Evolutionary conservation across 1,140 invertebrate species (phyloP).

Genomic region (Pogonomyrmex californicus): DNA sequence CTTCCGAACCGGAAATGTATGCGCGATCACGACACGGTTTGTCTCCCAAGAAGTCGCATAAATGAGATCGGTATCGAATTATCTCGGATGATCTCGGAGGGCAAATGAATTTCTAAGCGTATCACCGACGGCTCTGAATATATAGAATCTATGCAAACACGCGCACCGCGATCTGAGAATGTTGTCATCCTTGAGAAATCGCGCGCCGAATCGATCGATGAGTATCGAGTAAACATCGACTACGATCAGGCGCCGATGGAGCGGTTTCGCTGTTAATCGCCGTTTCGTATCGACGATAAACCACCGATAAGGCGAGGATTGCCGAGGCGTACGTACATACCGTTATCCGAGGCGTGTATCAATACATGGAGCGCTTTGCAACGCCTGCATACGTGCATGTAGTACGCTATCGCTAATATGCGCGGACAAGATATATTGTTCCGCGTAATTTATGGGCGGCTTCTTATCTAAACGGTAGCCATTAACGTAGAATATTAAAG

Average conservation of each 20-base stretch:
- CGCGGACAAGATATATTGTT: neutral
- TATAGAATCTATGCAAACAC: neutral
- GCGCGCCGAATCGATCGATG: neutral
- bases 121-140: neutral
- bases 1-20: slow-evolving; percentile 16
- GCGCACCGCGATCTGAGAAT: neutral
- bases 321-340: neutral
- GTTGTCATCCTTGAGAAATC: slow-evolving; percentile 25
- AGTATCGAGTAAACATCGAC: neutral
- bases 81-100: neutral
- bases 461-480: neutral
- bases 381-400: neutral
- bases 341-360: slow-evolving; percentile 13
- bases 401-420: neutral
- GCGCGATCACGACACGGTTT: neutral
- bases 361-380: neutral
- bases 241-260: neutral
- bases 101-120: slow-evolving; percentile 17
- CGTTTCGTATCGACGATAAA: slow-evolving; percentile 39
- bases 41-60: neutral
- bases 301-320: slow-evolving; percentile 15
- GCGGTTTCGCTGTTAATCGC: slow-evolving; percentile 29
- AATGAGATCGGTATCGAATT: slow-evolving; percentile 27
- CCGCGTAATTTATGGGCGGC: neutral
- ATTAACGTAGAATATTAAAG: slow-evolving; percentile 13